phyloP scores from a whole-genome alignment of 1,140 invertebrate genomes.

The Macrotrachela quadricornifera region DNA sequence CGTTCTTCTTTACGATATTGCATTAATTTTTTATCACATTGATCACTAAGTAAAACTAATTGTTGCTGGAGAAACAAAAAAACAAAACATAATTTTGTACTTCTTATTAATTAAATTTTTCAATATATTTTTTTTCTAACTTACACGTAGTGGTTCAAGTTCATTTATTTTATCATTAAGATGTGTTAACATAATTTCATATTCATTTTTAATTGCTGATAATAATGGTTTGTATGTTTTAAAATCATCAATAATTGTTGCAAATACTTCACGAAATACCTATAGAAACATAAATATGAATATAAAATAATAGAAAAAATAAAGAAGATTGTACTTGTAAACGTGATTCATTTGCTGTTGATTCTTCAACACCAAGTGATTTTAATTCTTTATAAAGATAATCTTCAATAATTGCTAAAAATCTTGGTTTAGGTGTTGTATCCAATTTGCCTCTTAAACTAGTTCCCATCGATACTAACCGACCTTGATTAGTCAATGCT shows the following conservation, averaged over 20 bases:
- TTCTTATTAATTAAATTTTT: neutral
- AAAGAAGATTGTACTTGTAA: constrained; percentile 18
- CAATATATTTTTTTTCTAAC: neutral
- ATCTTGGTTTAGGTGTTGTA: constrained; percentile 25
- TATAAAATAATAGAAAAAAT: neutral
- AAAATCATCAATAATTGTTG: constrained; percentile 30
- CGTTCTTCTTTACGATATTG: constrained; percentile 25
- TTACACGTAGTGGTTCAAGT: constrained; percentile 25
- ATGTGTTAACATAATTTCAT: constrained; percentile 28
- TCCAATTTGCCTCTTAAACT: constrained; percentile 21
- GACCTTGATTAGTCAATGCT: constrained; percentile 22
- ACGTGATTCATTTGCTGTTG: constrained; percentile 22
- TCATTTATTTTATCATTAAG: constrained; percentile 25
- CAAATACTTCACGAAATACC: constrained; percentile 31
- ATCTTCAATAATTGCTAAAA: constrained; percentile 25
- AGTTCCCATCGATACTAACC: constrained; percentile 21
- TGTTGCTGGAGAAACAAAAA: constrained; percentile 21
- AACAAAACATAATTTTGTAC: neutral
- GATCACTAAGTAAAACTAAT: constrained; percentile 27
- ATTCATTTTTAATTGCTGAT: constrained; percentile 29
- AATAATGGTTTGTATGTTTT: constrained; percentile 29
- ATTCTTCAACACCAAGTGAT: constrained; percentile 19
- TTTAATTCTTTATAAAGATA: constrained; percentile 26
- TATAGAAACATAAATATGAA: constrained; percentile 8
- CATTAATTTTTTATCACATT: constrained; percentile 31